Conservation (phyloP, 2,797 vertebrate species). For the Limosa lapponica region DNA sequence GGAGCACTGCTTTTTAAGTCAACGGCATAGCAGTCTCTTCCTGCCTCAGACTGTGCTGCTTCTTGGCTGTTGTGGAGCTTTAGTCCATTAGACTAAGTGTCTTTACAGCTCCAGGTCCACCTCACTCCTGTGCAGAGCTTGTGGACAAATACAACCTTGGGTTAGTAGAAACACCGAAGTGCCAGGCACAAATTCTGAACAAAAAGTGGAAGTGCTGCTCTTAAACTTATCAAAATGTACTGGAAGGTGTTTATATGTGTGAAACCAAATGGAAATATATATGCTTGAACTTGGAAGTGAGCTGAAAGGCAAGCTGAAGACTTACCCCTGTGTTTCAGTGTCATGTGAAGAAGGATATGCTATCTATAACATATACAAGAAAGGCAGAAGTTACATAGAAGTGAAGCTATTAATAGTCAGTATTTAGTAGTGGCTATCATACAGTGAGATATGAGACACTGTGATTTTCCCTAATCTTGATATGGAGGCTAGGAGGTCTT, state of each 20-base stretch:
- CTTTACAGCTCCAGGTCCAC: background rate
- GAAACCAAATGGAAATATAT: background rate
- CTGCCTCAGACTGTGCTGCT: background rate
- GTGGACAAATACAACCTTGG: background rate
- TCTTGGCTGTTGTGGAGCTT: background rate
- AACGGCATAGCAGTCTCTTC: background rate
- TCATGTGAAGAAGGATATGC: background rate
- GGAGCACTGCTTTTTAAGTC: background rate
- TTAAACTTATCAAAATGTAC: background rate
- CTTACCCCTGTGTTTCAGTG: background rate
- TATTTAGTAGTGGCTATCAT: background rate
- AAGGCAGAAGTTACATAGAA: background rate
- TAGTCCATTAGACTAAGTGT: background rate
- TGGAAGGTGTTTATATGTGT: background rate
- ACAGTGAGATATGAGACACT: background rate
- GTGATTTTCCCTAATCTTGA: background rate
- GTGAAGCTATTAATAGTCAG: background rate
- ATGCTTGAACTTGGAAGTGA: background rate
- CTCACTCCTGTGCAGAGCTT: accelerated
- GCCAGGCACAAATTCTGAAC: background rate
- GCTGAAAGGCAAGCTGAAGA: background rate
- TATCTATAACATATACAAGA: background rate
- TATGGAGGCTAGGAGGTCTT: background rate
- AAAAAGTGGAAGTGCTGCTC: background rate
- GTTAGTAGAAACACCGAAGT: background rate